Evolutionary conservation across 2,113 vertebrate genomes (phyloP).

Genomic region (Micromys minutus): DNA sequence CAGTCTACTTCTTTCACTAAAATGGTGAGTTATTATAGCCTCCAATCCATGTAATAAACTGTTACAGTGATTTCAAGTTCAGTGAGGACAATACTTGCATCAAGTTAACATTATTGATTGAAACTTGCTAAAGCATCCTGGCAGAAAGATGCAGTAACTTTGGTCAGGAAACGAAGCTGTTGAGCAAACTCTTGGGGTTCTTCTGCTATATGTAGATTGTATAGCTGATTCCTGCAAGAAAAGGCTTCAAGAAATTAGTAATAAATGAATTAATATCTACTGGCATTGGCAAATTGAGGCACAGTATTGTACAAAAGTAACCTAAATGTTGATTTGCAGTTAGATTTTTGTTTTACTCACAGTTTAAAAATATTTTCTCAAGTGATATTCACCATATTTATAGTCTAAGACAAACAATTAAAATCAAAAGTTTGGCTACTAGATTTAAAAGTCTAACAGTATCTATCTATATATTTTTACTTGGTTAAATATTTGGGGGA

Average conservation of each 20-base stretch:
- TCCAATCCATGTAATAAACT: constrained; percentile 65
- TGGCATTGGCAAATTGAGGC: background rate
- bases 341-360: background rate
- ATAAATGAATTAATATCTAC: background rate
- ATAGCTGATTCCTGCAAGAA: background rate
- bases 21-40: constrained; percentile 52
- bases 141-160: constrained; percentile 13
- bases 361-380: background rate
- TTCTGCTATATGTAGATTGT: background rate
- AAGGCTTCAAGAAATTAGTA: background rate
- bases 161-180: constrained; percentile 64
- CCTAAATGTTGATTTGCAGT: background rate
- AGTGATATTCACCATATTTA: background rate
- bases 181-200: constrained; percentile 20
- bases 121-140: constrained; percentile 67
- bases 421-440: background rate
- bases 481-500: background rate
- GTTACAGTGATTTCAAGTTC: constrained; percentile 53
- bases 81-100: constrained; percentile 64
- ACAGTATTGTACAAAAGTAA: background rate
- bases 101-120: constrained; percentile 75
- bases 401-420: background rate
- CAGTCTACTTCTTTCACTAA: constrained; percentile 46
- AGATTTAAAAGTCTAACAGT: background rate
- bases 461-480: background rate